Base-by-base conservation (phyloP, 2,797 vertebrate genomes). In the Etheostoma nigrum region DNA sequence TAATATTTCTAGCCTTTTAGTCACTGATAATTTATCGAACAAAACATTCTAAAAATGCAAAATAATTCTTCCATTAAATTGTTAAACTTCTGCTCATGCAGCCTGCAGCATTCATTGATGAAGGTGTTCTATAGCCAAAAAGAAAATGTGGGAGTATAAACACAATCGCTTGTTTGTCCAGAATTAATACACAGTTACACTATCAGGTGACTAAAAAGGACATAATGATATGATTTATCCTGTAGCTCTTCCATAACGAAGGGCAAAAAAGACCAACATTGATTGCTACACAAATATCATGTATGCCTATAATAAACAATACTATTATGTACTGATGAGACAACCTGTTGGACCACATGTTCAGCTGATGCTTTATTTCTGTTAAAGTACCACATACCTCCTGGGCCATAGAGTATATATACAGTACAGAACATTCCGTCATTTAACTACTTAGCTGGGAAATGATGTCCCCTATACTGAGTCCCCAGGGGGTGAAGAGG, bases 391-490 rank as follows among this genome's bases (percentile, higher is more conserved):
- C n/a, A 33, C 18, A 70, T 13, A 33, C 57, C 81, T 76, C 66
- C 64, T 27, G 58, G 42, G 61, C 61, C 23, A 30, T 21, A 66
- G 21, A 75, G 27, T 6, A 5, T 30, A 18, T 30, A 23, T 70
- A 66, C 62, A 79, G 67, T 25, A 45, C 54, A 48, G 72, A 76
- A 36, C 49, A 14, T 67, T 57, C 44, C 59, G 51, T 74, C 64
- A 74, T 86, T 83, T 70, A 71, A 52, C 80, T 72, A 63, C 78
- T 89, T 76, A 84, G 61, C 78, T 40, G 45, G 61, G 70, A 66
- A 74, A 36, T 78, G 74, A 84, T 72, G 64, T 84, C 74, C 73
- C 74, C 74, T 69, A 23, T 57, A 51, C 67, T 18, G 58, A 75
- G 55, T 85, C 81, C 67, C 51, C 51, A 8, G 82, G 76, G 82